These are phyloP conservation scores for Torymus tubicola DNA, from an alignment of 2,888 invertebrate genomes.

Conservation along the genomic window DNA sequence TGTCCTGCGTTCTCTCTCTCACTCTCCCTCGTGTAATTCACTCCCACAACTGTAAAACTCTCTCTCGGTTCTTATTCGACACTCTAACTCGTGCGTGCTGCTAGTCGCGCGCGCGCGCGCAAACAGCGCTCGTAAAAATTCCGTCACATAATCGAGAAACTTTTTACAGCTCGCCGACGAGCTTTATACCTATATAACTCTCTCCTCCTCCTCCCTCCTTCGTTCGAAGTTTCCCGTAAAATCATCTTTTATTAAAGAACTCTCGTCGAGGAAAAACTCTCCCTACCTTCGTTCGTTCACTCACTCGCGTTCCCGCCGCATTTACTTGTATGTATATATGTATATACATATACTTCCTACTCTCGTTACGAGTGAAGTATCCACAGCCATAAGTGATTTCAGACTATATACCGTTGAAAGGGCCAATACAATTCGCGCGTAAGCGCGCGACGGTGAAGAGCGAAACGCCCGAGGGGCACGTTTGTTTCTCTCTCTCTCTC, in stretches of 20 bases:
- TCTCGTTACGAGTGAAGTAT: background rate
- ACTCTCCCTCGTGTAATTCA: too few species aligned
- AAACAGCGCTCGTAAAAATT: background rate
- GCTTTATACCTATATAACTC: background rate
- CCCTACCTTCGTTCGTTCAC: too few species aligned
- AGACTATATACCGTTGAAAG: background rate
- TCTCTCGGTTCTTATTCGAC: too few species aligned
- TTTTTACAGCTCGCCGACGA: background rate
- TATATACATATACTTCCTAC: too few species aligned
- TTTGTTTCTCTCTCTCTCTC: constrained; percentile 10
- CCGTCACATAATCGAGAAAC: background rate
- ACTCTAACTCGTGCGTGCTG: too few species aligned
- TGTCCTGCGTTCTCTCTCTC: too few species aligned
- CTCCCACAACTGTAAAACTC: too few species aligned
- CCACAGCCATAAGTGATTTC: constrained; percentile 8
- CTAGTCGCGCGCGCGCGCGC: background rate
- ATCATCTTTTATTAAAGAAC: constrained; percentile 2
- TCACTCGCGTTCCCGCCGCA: too few species aligned
- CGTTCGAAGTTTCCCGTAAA: constrained; percentile 15
- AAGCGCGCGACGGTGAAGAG: background rate
- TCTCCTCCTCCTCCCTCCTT: background rate
- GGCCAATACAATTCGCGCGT: background rate
- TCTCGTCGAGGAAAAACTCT: background rate
- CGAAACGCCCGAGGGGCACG: background rate
- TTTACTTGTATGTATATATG: too few species aligned